Base-by-base conservation (phyloP, 2,888 invertebrate genomes). In the Ariolimax columbianus region DNA sequence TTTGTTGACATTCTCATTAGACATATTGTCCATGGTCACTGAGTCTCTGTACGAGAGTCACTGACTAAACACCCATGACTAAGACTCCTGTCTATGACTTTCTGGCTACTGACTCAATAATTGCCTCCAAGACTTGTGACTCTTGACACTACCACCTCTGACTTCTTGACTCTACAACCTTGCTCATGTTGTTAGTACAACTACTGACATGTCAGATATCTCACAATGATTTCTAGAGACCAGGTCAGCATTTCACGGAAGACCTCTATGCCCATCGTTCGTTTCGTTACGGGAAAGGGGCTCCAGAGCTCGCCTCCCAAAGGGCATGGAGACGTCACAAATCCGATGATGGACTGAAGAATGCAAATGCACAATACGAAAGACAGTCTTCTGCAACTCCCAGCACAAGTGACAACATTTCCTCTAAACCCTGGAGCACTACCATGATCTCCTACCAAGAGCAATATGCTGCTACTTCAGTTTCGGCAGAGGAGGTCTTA, bases 231-330 rank as follows among this genome's bases (percentile, higher is more conserved):
- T 78, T 78, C 63, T 78, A 78, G 77, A 59, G 36, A 38, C 77
- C 77, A 79, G 79, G 17, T 17, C 66, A 63, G 47, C 66, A 75
- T 36, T 87, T 88, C 82, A 83, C 80, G 23, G 91, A 92, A 86
- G 92, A 92, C 85, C 88, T 91, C 70, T 91, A 91, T 81, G 89
- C 89, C n/a, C 89, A 90, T 81, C 90, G 89, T 77, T 91, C 91
- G 55, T 88, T 91, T 66, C 90, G 91, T 79, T 88, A 90, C 63
- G 91, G 90, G 33, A 88, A 89, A 83, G 88, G 87, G n/a, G 51
- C 88, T n/a, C 89, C 88, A 11, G 85, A 82, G 80, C 77, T 85
- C 55, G 33, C 33, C 26, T 81, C 85, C 9, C 40, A 66, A 9
- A 33, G 66, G 17, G 72, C 66, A 63, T 81, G 77, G 81, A 70